phyloP scores from a whole-genome alignment of 1,140 invertebrate species.

The Zaprionus davidi region DNA sequence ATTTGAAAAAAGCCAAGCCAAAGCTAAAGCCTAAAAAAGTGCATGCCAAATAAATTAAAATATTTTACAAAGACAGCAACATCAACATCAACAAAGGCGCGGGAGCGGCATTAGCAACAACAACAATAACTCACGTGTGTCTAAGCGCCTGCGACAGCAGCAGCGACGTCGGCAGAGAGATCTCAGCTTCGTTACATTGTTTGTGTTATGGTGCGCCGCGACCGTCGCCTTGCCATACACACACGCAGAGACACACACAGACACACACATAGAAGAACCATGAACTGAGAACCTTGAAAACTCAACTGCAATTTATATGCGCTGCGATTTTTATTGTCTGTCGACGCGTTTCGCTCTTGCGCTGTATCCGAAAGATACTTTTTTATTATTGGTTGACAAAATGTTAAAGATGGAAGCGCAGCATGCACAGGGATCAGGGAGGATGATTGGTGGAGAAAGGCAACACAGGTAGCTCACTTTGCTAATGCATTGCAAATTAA shows the following conservation, averaged over 20 bases:
- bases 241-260: slow-evolving; percentile 33
- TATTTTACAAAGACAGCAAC: slow-evolving; percentile 11
- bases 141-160: slow-evolving; percentile 55
- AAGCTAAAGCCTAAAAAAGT: slow-evolving; percentile 16
- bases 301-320: slow-evolving; percentile 71
- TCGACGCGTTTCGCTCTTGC: slow-evolving; percentile 24
- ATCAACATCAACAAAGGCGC: slow-evolving; percentile 27
- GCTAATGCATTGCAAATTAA: slow-evolving; percentile 47
- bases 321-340: slow-evolving; percentile 56
- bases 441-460: background rate
- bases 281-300: slow-evolving; percentile 83
- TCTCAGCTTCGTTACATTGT: slow-evolving; percentile 65
- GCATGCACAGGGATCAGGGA: no score
- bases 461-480: slow-evolving; percentile 9
- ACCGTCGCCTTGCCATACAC: slow-evolving; percentile 48
- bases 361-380: slow-evolving; percentile 40
- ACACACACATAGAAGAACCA: slow-evolving; percentile 50
- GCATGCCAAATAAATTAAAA: slow-evolving; percentile 26
- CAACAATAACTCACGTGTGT: slow-evolving; percentile 69
- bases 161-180: slow-evolving; percentile 9
- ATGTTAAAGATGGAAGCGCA: background rate
- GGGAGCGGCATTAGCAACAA: slow-evolving; percentile 47
- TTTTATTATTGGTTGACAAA: background rate
- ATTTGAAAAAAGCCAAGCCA: slow-evolving; percentile 6
- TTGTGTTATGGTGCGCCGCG: slow-evolving; percentile 33